Percentiles rank a stretch among this genome's conserved stretches.
phyloP scores from a whole-genome alignment of 2,797 vertebrate genomes.

The Spinibarbus caldwelli region DNA sequence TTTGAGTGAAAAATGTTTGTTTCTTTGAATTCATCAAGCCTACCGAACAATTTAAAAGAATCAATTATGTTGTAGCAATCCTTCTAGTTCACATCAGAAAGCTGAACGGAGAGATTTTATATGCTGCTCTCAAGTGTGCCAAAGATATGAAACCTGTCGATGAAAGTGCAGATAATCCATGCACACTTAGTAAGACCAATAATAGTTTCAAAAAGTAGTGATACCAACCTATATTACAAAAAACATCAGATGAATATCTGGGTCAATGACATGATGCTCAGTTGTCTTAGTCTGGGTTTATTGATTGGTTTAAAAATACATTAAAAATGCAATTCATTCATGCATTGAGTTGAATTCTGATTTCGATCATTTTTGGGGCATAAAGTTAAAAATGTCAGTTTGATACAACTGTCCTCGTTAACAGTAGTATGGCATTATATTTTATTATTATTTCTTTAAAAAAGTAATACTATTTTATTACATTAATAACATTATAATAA shows the following conservation, averaged over 20 bases:
- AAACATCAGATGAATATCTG: slow-evolving; percentile 1
- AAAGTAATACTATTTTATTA: background rate
- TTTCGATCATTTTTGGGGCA: background rate
- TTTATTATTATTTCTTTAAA: background rate
- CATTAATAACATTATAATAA: background rate
- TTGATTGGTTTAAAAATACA: no score
- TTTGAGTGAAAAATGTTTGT: slow-evolving; percentile 64
- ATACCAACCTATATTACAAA: background rate
- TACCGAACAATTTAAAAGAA: slow-evolving; percentile 17
- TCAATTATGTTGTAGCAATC: slow-evolving; percentile 48
- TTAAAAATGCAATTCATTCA: background rate
- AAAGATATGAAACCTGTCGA: slow-evolving; percentile 45
- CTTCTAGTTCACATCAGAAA: slow-evolving; percentile 27
- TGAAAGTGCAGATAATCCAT: slow-evolving; percentile 44
- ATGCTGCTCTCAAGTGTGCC: slow-evolving; percentile 57
- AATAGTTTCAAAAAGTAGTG: background rate
- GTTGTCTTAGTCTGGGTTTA: background rate
- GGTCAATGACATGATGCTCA: slow-evolving; percentile 1
- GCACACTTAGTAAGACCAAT: slow-evolving; percentile 37
- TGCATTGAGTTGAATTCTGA: background rate
- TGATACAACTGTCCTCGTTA: background rate
- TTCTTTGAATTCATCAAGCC: slow-evolving; percentile 14
- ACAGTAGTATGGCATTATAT: background rate
- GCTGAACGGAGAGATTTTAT: slow-evolving; percentile 7
- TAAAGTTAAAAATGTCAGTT: background rate